phyloP scores from a whole-genome alignment of 2,113 vertebrate genomes.

The Asarcornis scutulata region DNA sequence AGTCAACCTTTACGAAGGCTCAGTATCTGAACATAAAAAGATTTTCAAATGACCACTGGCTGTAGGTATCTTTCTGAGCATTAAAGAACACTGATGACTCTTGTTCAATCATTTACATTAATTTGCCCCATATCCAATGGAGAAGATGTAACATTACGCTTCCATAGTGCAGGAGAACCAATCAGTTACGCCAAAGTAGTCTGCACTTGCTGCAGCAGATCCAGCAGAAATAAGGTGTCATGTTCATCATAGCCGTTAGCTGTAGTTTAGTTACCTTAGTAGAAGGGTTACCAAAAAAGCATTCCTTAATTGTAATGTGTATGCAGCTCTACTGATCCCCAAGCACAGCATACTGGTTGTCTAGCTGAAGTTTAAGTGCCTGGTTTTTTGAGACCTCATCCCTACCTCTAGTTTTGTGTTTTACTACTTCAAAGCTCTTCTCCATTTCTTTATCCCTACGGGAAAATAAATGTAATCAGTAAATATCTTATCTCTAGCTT shows the following conservation, averaged over 20 bases:
- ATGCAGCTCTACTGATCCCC: constrained; percentile 89
- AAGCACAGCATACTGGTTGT: constrained; percentile 97
- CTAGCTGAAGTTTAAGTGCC: constrained; percentile 93
- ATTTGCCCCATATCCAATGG: constrained; percentile 78
- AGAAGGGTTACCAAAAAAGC: constrained; percentile 80
- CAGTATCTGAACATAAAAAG: constrained; percentile 85
- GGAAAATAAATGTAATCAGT: constrained; percentile 85
- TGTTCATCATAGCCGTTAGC: constrained; percentile 76
- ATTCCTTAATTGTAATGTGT: constrained; percentile 77
- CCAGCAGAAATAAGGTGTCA: constrained; percentile 74
- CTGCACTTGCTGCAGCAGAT: constrained; percentile 81
- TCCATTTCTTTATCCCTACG: constrained; percentile 97
- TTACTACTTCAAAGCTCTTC: constrained; percentile 99
- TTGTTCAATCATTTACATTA: constrained; percentile 74
- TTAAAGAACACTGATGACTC: constrained; percentile 75
- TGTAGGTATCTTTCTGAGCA: constrained; percentile 75
- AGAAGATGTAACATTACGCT: constrained; percentile 76
- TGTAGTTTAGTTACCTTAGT: constrained; percentile 84
- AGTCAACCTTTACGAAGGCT: constrained; percentile 87
- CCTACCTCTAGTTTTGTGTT: constrained; percentile 94
- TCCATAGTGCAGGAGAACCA: constrained; percentile 73
- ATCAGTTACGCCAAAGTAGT: constrained; percentile 71
- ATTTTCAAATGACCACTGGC: constrained; percentile 83
- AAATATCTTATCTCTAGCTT: constrained; percentile 70
- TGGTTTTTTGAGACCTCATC: constrained; percentile 88